Base-by-base conservation (phyloP, 2,888 invertebrate genomes). In the Drosophila hawaiiensis region DNA sequence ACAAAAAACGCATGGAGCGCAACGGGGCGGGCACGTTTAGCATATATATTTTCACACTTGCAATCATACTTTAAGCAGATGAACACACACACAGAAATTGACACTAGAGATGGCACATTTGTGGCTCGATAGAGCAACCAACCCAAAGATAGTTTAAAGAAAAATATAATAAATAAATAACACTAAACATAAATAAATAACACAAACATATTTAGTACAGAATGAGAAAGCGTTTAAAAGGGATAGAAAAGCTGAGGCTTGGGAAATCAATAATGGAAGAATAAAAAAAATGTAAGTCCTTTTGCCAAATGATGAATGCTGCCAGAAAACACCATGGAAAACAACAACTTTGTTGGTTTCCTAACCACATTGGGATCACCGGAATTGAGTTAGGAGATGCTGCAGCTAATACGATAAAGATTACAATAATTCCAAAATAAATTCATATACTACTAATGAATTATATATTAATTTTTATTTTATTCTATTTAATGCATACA, bases 21-120 rank as follows among this genome's bases (percentile, higher is more conserved):
- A 70, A 73, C 72, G 80, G 73, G 68, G 68, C 72, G 81, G 75
- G 81, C 90, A 90, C 84, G 89, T 88, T 85, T 90, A 85, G 86
- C 90, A 85, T 84, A 85, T 89, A 85, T 85, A 90, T 90, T 90
- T 88, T 85, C 85, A 86, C 90, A 86, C 90, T 86, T 86, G 90
- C 85, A 86, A 90, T 89, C 85, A 86, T 90, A 86, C 85, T 90
- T 85, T 90, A 86, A 88, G 87, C 84, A 80, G 72, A 88, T 67
- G 70, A 77, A 80, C 49, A 66, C 63, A 60, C 53, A 60, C 33
- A 69, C 41, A 33, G 41, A 58, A 53, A 53, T 28, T 37, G 41
- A 67, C 58, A 28, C 29, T 70, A 82, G 88, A 56, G 88, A 79
- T 82, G 90, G 6, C 33, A 67, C 28, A 41, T 25, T 50, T 41